Evolutionary conservation across 2,797 vertebrate species (phyloP).

Genomic region (Microctenopoma lineatum): DNA sequence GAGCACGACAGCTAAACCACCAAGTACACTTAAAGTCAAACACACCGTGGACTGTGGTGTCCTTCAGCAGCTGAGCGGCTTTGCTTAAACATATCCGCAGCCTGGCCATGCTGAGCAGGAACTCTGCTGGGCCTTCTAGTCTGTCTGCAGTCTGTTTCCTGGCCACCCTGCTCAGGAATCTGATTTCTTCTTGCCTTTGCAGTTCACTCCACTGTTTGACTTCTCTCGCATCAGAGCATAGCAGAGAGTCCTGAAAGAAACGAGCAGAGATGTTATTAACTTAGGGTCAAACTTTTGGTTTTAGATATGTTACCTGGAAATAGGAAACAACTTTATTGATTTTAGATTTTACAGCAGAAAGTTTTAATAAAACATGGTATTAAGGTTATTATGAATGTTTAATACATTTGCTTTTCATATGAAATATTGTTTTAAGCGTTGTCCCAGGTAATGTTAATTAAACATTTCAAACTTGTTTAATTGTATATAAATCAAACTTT

Average conservation of each 20-base stretch:
- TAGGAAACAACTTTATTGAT: no score
- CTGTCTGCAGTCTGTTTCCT: slow-evolving; percentile 65
- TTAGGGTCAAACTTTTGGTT: background rate
- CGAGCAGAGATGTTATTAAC: background rate
- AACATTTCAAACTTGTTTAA: no score
- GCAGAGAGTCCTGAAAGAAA: slow-evolving; percentile 72
- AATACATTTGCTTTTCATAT: no score
- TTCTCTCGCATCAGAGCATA: slow-evolving; percentile 46
- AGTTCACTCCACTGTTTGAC: slow-evolving; percentile 13
- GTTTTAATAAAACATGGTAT: no score
- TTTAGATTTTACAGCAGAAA: no score
- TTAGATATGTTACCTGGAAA: no score
- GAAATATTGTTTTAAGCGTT: no score
- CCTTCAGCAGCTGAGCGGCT: slow-evolving; percentile 66
- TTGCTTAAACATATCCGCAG: slow-evolving; percentile 72
- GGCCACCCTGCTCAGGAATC: slow-evolving; percentile 75
- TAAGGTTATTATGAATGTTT: no score
- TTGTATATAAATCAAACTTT: no score
- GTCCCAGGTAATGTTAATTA: no score
- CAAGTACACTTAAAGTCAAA: background rate
- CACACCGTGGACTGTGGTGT: slow-evolving; percentile 39
- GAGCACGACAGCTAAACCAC: no score
- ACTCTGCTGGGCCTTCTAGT: slow-evolving; percentile 72
- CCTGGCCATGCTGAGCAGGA: slow-evolving; percentile 74
- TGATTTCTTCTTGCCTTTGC: slow-evolving; percentile 32